These are phyloP conservation scores for Sesamia inferens DNA, from an alignment of 2,888 invertebrate species.

Conservation along the genomic window DNA sequence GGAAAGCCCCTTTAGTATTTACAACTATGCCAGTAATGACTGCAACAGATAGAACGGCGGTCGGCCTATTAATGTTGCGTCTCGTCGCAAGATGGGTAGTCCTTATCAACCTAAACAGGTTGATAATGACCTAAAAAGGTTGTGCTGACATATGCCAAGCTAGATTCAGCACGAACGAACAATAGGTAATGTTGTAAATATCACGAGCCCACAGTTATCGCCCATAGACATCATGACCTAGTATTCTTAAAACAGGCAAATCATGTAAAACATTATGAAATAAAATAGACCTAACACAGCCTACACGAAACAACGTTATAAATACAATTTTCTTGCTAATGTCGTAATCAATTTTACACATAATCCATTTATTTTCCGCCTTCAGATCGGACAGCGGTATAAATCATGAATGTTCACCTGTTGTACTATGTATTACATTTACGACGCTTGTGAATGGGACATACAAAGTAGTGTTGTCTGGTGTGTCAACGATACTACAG, in stretches of 20 bases:
- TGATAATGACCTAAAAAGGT: too few relatives aligned
- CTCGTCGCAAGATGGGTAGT: not conserved
- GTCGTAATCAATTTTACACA: slow-evolving; percentile 58
- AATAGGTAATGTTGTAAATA: slow-evolving; percentile 35
- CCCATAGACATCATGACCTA: slow-evolving; percentile 14
- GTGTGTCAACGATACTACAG: slow-evolving; percentile 41
- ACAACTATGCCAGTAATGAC: not conserved
- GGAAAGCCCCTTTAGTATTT: not conserved
- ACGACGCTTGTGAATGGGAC: slow-evolving; percentile 60
- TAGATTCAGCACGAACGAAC: slow-evolving; percentile 27
- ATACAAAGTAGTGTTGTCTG: slow-evolving; percentile 49
- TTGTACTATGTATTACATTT: slow-evolving; percentile 57
- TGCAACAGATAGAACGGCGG: not conserved
- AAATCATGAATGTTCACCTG: slow-evolving; percentile 65
- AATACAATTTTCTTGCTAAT: slow-evolving; percentile 52
- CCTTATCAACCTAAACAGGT: not conserved
- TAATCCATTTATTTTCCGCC: slow-evolving; percentile 61
- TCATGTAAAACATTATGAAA: slow-evolving; percentile 23
- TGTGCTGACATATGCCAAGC: not conserved
- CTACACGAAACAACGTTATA: slow-evolving; percentile 42
- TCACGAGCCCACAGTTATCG: slow-evolving; percentile 9
- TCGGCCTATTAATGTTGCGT: not conserved
- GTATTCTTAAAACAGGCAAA: slow-evolving; percentile 23
- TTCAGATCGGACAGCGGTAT: slow-evolving; percentile 47
- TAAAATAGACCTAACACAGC: slow-evolving; percentile 36